Evolutionary conservation across 2,113 vertebrate genomes (phyloP).

Genomic region (Bujurquina vittata): DNA sequence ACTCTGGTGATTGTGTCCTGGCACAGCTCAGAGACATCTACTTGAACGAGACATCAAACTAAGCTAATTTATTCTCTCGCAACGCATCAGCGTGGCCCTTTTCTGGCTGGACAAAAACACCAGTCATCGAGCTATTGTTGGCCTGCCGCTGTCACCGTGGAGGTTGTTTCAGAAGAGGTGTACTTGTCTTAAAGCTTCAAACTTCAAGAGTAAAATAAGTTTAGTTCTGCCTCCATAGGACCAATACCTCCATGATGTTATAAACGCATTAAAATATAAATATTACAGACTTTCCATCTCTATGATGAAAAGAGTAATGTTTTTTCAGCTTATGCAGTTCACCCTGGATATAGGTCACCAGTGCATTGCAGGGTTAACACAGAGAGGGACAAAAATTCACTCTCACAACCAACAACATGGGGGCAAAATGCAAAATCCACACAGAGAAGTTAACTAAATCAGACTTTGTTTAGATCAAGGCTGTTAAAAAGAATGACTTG

Average conservation of each 20-base stretch:
- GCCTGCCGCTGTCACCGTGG: neutral
- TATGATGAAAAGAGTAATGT: rapidly evolving
- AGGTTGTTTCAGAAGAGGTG: neutral
- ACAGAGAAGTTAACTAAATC: neutral
- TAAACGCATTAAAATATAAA: neutral
- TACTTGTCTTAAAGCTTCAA: neutral
- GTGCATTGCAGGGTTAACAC: no score
- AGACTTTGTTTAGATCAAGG: neutral
- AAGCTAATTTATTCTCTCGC: neutral
- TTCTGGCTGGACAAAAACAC: neutral
- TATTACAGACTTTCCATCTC: neutral
- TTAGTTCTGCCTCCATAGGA: neutral
- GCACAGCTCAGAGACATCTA: neutral
- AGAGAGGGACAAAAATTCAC: no score
- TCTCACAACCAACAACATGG: rapidly evolving
- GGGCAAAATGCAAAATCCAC: neutral
- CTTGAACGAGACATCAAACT: neutral
- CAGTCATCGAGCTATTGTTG: neutral
- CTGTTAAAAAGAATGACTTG: neutral
- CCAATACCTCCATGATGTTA: neutral
- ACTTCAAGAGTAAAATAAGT: neutral
- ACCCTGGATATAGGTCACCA: no score
- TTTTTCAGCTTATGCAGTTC: neutral
- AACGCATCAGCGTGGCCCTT: neutral
- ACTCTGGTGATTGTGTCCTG: neutral